Evolutionary conservation across 1,140 invertebrate genomes (phyloP).

Genomic region (Physella acuta): DNA sequence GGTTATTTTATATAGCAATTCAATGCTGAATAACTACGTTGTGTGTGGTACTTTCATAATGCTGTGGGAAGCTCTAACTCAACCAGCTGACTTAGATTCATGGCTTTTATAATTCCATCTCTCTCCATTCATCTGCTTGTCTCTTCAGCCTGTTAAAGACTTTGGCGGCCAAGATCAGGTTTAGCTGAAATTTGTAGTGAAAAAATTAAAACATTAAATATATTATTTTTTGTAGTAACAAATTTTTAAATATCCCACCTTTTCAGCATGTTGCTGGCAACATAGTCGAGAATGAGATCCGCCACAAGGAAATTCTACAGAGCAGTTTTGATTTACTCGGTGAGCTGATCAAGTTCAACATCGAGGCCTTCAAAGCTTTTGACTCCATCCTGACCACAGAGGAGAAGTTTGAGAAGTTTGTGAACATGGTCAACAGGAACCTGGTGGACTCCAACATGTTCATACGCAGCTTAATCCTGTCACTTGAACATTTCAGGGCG

Average conservation of each 20-base stretch:
- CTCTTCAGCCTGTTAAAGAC: background rate
- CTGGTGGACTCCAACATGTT: constrained; percentile 65
- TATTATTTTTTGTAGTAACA: background rate
- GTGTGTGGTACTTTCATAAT: too few relatives aligned
- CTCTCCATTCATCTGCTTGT: background rate
- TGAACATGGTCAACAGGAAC: constrained; percentile 59
- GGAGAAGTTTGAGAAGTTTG: constrained; percentile 57
- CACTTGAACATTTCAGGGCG: constrained; percentile 56
- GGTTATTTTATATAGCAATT: too few relatives aligned
- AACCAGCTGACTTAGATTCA: too few relatives aligned
- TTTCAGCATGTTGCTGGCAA: constrained; percentile 59
- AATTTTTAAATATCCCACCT: background rate
- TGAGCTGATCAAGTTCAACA: constrained; percentile 63
- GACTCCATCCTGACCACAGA: constrained; percentile 50
- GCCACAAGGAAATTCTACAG: constrained; percentile 62
- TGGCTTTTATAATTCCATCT: background rate
- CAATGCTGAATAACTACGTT: too few relatives aligned
- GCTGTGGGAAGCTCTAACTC: too few relatives aligned
- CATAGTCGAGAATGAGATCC: constrained; percentile 57
- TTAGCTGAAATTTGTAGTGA: too few relatives aligned
- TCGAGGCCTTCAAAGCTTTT: constrained; percentile 60
- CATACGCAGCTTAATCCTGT: constrained; percentile 60
- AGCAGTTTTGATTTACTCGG: constrained; percentile 63
- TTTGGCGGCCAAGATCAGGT: too few relatives aligned
- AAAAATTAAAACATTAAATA: too few relatives aligned